phyloP scores from a whole-genome alignment of 2,113 vertebrate species.

The Cyprinodon tularosa region DNA sequence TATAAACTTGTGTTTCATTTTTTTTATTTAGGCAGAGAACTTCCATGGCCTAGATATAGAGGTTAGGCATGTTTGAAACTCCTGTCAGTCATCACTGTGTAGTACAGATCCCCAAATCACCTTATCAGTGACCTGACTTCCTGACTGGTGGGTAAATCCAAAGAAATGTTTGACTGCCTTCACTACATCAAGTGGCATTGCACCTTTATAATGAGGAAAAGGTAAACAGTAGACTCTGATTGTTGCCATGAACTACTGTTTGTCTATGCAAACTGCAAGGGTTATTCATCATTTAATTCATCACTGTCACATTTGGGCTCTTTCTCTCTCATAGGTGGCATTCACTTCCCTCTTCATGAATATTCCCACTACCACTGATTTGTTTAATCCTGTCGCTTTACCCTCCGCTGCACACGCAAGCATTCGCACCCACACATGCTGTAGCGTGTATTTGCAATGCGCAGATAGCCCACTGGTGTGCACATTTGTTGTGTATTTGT shows the following conservation, averaged over 20 bases:
- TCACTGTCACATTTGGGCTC: conserved; percentile 46
- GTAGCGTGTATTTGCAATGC: conserved; percentile 19
- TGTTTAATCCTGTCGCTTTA: conserved; percentile 65
- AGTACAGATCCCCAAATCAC: not conserved
- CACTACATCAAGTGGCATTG: not conserved
- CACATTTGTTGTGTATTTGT: conserved; percentile 59
- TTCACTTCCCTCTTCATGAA: conserved; percentile 68
- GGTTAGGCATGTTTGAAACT: not conserved
- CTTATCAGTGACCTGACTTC: conserved; percentile 7
- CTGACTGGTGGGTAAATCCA: conserved; percentile 9
- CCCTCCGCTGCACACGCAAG: conserved; percentile 50
- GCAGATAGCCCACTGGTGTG: not conserved
- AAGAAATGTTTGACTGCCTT: conserved; percentile 6
- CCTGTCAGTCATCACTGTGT: not conserved
- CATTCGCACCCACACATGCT: conserved; percentile 7
- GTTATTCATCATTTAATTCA: conserved; percentile 68
- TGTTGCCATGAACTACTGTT: conserved; percentile 66
- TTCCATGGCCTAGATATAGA: no score
- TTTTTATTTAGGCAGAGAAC: no score
- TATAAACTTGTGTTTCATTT: no score
- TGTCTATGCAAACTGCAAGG: conserved; percentile 44
- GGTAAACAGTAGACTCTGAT: conserved; percentile 28
- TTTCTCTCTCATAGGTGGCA: conserved; percentile 42
- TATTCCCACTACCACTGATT: conserved; percentile 69
- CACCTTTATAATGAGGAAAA: conserved; percentile 8